A percentile compares a stretch with the other conserved stretches of the same genome.
These are phyloP conservation scores for Cyanoramphus novaezelandiae DNA, from an alignment of 2,113 vertebrate species.

Conservation along the genomic window DNA sequence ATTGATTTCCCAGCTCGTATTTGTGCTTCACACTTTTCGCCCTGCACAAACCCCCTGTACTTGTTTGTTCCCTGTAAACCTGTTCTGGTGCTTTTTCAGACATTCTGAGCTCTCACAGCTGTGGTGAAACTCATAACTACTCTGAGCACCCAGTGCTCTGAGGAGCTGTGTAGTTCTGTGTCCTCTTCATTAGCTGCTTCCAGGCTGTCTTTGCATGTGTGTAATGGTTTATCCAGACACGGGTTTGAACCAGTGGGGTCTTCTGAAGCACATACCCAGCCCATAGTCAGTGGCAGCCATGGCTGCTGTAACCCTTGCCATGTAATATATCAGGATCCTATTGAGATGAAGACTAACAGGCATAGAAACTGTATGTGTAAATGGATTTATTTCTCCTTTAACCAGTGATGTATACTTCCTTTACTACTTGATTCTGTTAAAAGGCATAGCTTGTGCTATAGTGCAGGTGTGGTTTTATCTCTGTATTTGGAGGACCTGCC, in stretches of 20 bases:
- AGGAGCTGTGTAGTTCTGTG: not conserved
- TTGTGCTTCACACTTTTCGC: not conserved
- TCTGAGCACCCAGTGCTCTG: not conserved
- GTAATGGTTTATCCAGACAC: not conserved
- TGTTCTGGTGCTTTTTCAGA: not conserved
- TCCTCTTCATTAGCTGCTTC: not conserved
- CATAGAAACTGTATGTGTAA: not conserved
- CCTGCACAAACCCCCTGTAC: not conserved
- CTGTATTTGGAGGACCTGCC: rapidly evolving
- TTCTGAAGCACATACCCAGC: not conserved
- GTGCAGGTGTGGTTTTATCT: too few relatives aligned
- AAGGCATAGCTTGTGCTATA: rapidly evolving
- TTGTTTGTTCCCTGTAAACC: not conserved
- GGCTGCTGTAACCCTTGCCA: not conserved
- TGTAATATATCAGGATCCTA: not conserved
- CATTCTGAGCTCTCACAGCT: not conserved
- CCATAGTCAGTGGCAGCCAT: rapidly evolving
- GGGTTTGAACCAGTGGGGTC: not conserved
- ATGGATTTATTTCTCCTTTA: not conserved
- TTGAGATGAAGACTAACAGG: not conserved
- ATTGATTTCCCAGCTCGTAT: not conserved
- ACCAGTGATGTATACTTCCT: not conserved
- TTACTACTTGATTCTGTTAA: not conserved
- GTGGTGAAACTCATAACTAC: not conserved
- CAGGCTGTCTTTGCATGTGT: not conserved